Evolutionary conservation across 1,140 invertebrate genomes (phyloP).

Genomic region (Trichonephila inaurata): DNA sequence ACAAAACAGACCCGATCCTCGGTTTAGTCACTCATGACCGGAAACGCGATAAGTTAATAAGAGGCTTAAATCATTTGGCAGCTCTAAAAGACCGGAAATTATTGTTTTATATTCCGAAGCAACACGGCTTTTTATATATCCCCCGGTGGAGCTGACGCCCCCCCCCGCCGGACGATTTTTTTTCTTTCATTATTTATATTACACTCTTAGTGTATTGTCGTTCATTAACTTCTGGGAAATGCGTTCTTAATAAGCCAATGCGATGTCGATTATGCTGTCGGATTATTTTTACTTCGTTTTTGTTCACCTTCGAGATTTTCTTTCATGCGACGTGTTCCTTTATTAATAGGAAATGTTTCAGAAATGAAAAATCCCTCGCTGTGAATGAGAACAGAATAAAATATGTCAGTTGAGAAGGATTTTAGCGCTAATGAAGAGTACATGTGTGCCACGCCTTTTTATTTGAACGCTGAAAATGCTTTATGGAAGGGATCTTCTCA

Average conservation of each 20-base stretch:
- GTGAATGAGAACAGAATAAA: not conserved
- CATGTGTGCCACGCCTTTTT: no score
- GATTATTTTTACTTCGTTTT: conserved; percentile 6
- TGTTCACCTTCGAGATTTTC: not conserved
- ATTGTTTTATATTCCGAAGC: conserved; percentile 65
- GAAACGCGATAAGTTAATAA: conserved; percentile 72
- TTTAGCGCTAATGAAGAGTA: conserved; percentile 9
- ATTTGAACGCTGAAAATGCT: no score
- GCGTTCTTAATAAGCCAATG: conserved; percentile 65
- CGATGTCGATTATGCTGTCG: conserved; percentile 40
- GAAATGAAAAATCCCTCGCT: not conserved
- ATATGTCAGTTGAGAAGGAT: not conserved
- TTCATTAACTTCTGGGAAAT: conserved; percentile 59
- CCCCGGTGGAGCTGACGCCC: not conserved
- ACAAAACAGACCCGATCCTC: conserved; percentile 31
- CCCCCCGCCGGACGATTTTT: not conserved
- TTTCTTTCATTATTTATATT: conserved; percentile 20
- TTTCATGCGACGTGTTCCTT: not conserved
- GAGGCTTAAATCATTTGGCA: conserved; percentile 71
- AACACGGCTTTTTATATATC: not conserved
- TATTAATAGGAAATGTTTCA: not conserved
- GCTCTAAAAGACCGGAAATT: conserved; percentile 69
- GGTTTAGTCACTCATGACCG: conserved; percentile 53
- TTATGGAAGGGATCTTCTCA: no score
- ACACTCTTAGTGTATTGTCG: not conserved